These are phyloP conservation scores for Malthinus seriepunctatus DNA, from an alignment of 2,888 invertebrate genomes.

Conservation along the genomic window DNA sequence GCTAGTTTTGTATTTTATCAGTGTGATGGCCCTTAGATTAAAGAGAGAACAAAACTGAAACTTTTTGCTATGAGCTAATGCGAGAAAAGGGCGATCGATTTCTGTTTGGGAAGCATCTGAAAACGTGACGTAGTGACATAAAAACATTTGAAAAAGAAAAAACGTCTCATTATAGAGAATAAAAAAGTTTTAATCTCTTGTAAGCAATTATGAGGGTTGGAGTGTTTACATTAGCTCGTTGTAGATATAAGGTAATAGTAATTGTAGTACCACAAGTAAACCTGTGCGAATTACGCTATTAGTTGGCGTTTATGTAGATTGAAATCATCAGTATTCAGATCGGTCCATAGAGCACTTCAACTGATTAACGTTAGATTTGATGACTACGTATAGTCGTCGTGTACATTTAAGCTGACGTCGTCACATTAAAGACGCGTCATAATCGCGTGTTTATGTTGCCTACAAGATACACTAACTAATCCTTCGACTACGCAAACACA, in stretches of 20 bases:
- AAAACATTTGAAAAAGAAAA: too few species aligned
- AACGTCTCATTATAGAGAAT: too few species aligned
- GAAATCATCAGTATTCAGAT: conserved; percentile 45
- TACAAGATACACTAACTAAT: conserved; percentile 33
- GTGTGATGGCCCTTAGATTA: too few species aligned
- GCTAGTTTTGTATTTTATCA: too few species aligned
- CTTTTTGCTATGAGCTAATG: too few species aligned
- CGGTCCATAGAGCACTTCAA: conserved; percentile 38
- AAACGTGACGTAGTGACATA: too few species aligned
- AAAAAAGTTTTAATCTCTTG: too few species aligned
- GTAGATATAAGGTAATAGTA: background rate
- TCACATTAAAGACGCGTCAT: conserved; percentile 29
- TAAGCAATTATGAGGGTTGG: too few species aligned
- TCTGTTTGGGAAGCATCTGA: too few species aligned
- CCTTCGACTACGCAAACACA: conserved; percentile 31
- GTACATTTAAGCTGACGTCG: conserved; percentile 33
- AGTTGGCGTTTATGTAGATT: conserved; percentile 45
- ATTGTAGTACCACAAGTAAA: conserved; percentile 3
- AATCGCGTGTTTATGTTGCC: conserved; percentile 35
- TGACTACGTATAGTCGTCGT: conserved; percentile 39
- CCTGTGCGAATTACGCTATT: conserved; percentile 32
- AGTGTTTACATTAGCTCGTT: too few species aligned
- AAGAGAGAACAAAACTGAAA: too few species aligned
- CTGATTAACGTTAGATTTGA: conserved; percentile 45
- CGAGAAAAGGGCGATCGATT: too few species aligned